Base-by-base conservation (phyloP, 2,113 vertebrate species). In the Psophia crepitans region DNA sequence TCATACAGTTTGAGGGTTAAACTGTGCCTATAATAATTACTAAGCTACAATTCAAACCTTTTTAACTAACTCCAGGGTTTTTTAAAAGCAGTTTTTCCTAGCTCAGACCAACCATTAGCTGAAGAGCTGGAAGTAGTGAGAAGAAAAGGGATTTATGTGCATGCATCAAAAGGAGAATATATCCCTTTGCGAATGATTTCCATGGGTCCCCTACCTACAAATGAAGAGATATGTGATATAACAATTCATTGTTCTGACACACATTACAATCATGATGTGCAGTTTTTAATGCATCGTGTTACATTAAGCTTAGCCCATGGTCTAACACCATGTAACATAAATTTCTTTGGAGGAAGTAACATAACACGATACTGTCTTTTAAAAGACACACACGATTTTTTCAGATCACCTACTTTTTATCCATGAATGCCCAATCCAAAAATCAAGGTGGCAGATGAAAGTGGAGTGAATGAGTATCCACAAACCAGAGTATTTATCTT, bases 331-430 rank as follows among this genome's bases (percentile, higher is more conserved):
- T 97, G 93, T 98, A 97, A 97, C 97, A 98, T 98, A 98, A 98
- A 98, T 98, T 98, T 97, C 88, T 92, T 89, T 97, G 90, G 97
- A 97, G 90, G 87, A 78, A 97, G 96, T 96, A 98, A 96, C 97
- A 97, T 96, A 97, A 94, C 95, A 94, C 8, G 96, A 97, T 97
- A 98, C 97, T 98, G 96, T 97, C 97, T 98, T 97, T 97, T 97
- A 93, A 97, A 98, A 98, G 98, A 97, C 97, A 98, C 85, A 98
- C 91, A 96, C 24, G 80, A 96, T 97, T 97, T 98, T 98, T 98
- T 98, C 96, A 98, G 96, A 98, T 98, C 98, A 98, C 97, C 96
- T 97, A 80, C 87, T 89, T 98, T 98, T 97, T 98, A 97, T 98
- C 97, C 98, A 98, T 98, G 98, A 98, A 93, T 96, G 96, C 96